phyloP scores from a whole-genome alignment of 2,888 invertebrate genomes.

The Andricus quercusramuli region DNA sequence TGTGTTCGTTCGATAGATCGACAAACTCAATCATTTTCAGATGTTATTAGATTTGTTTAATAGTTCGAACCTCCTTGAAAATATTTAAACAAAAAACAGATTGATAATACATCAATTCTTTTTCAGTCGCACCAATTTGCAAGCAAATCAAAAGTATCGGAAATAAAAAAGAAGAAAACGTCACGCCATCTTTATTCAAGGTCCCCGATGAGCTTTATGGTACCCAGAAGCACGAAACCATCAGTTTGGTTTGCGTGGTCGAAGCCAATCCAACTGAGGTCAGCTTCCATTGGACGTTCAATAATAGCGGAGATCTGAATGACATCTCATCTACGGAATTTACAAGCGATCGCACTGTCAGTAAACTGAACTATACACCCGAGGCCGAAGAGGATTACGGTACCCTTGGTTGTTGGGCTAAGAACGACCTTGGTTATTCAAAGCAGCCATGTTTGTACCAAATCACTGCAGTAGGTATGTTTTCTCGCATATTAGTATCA shows the following conservation, averaged over 20 bases:
- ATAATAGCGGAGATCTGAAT: conserved; percentile 90
- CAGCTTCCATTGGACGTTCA: conserved; percentile 95
- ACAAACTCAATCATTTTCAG: too few species aligned
- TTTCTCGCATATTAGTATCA: background rate
- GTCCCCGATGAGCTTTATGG: conserved; percentile 90
- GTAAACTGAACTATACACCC: conserved; percentile 90
- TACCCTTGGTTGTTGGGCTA: conserved; percentile 92
- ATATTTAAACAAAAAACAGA: conserved; percentile 20
- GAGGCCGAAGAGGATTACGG: conserved; percentile 93
- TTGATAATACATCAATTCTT: background rate
- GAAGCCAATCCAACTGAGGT: conserved; percentile 92
- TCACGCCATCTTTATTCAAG: conserved; percentile 72
- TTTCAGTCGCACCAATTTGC: conserved; percentile 73
- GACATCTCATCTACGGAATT: conserved; percentile 85
- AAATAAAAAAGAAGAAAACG: conserved; percentile 56
- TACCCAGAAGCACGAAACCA: conserved; percentile 91
- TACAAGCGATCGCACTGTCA: conserved; percentile 83
- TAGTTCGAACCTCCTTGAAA: background rate
- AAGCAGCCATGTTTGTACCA: conserved; percentile 92
- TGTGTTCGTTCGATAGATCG: too few species aligned
- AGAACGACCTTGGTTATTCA: conserved; percentile 90
- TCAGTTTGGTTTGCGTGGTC: conserved; percentile 90
- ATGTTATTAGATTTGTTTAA: too few species aligned
- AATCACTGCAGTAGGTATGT: conserved; percentile 89
- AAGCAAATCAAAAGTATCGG: conserved; percentile 67